phyloP scores from a whole-genome alignment of 1,140 invertebrate species.

The Conopomorpha cramerella region DNA sequence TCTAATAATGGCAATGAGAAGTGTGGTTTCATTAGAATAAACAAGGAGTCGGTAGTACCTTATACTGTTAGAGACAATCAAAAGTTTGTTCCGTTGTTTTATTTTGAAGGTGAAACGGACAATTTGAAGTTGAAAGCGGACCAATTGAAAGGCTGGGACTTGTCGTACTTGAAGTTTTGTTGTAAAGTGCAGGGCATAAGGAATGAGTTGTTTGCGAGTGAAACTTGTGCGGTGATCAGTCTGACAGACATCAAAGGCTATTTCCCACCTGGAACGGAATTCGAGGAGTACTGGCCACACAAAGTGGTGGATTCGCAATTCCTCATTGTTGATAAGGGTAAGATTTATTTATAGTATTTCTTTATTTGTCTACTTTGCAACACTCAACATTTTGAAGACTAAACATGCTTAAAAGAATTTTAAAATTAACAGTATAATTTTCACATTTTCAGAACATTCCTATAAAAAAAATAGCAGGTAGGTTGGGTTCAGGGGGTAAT shows the following conservation, averaged over 20 bases:
- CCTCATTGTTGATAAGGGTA: constrained; percentile 67
- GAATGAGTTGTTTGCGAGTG: constrained; percentile 87
- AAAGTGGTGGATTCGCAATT: constrained; percentile 81
- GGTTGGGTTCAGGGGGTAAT: too few relatives aligned
- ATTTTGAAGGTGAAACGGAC: constrained; percentile 91
- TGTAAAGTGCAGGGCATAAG: constrained; percentile 92
- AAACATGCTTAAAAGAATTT: too few relatives aligned
- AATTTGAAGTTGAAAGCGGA: constrained; percentile 85
- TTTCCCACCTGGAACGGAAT: constrained; percentile 84
- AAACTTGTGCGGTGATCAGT: constrained; percentile 86
- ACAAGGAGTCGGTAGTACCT: constrained; percentile 91
- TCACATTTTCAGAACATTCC: too few relatives aligned
- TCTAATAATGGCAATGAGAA: constrained; percentile 76
- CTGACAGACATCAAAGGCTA: constrained; percentile 88
- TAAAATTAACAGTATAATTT: too few relatives aligned
- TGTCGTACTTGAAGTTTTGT: constrained; percentile 91
- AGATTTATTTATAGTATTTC: constrained; percentile 39
- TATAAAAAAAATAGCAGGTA: too few relatives aligned
- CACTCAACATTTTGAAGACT: too few relatives aligned
- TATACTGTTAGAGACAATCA: constrained; percentile 83
- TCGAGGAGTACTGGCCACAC: constrained; percentile 90
- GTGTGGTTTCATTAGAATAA: constrained; percentile 93
- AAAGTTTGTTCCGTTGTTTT: constrained; percentile 92
- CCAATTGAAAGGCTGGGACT: constrained; percentile 85
- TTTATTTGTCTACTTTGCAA: too few relatives aligned